Evolutionary conservation across 2,888 invertebrate genomes (phyloP).

Genomic region (Pegoplata infirma): DNA sequence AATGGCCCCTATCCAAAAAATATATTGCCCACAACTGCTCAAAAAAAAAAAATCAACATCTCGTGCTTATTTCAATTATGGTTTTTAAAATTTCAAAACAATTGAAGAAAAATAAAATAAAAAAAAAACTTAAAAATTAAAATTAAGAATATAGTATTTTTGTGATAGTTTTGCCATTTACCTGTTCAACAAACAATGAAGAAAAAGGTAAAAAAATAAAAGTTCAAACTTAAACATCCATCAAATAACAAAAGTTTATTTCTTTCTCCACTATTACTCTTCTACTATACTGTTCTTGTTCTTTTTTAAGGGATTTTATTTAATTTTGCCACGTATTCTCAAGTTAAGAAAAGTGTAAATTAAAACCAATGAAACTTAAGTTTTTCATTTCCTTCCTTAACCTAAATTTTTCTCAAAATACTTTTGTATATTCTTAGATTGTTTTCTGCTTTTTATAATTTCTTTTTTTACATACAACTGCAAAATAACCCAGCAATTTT

Average conservation of each 20-base stretch:
- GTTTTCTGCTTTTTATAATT: no score
- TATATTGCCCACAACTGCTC: neutral
- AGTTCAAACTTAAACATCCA: conserved; percentile 50
- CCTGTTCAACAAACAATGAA: conserved; percentile 32
- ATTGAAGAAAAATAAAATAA: no score
- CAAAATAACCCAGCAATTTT: no score
- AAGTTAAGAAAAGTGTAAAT: conserved; percentile 53
- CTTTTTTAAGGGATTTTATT: conserved; percentile 39
- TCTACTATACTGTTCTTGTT: conserved; percentile 20
- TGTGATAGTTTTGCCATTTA: conserved; percentile 32
- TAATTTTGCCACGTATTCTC: conserved; percentile 51
- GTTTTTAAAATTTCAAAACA: conserved; percentile 19
- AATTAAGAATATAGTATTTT: neutral
- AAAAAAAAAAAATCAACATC: no score
- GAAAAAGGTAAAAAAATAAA: conserved; percentile 20
- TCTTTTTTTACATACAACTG: no score
- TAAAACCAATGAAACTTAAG: conserved; percentile 61
- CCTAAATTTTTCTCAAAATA: conserved; percentile 44
- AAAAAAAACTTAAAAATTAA: conserved; percentile 4
- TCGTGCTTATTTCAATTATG: conserved; percentile 54
- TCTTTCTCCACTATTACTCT: conserved; percentile 1
- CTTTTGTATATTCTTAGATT: neutral
- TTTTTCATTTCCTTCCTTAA: conserved; percentile 60
- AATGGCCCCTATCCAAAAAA: neutral
- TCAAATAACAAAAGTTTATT: conserved; percentile 41